These are phyloP conservation scores for Sorex maritimensis DNA, from an alignment of 2,797 vertebrate species.

Conservation along the genomic window DNA sequence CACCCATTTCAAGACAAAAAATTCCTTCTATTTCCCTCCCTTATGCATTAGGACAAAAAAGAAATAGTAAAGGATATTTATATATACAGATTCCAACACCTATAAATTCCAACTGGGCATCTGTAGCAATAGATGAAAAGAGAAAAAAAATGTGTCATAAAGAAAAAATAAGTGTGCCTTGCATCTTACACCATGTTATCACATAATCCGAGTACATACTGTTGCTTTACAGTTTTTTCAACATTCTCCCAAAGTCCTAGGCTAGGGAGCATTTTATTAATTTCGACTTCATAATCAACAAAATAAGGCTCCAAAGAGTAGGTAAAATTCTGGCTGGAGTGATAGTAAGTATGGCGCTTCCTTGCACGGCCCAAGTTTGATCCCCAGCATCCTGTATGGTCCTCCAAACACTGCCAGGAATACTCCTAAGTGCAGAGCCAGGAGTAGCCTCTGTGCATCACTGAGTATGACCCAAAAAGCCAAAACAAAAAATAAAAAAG, in stretches of 20 bases:
- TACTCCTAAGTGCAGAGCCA: too few species aligned
- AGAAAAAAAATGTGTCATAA: neutral
- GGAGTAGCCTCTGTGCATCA: too few species aligned
- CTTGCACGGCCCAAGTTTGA: too few species aligned
- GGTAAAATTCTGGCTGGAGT: neutral
- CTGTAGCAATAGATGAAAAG: neutral
- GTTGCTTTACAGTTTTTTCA: conserved; percentile 20
- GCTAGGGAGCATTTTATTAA: conserved; percentile 18
- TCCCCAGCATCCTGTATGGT: too few species aligned
- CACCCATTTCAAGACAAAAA: neutral
- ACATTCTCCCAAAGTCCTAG: conserved; percentile 19
- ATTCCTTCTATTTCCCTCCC: neutral
- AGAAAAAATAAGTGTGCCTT: conserved; percentile 14
- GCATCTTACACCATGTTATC: conserved; percentile 6
- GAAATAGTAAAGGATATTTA: neutral
- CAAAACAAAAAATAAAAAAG: too few species aligned
- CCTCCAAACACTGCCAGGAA: too few species aligned
- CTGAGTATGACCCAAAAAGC: too few species aligned
- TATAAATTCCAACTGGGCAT: neutral
- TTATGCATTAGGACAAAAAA: neutral
- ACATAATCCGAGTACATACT: neutral
- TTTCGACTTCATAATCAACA: conserved; percentile 24
- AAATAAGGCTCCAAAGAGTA: neutral
- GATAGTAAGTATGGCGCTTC: too few species aligned
- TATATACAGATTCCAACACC: neutral